A percentile compares a stretch with the other conserved stretches of the same genome.
Evolutionary conservation across 2,797 vertebrate species (phyloP).

Genomic region (Enteromius fasciolatus): DNA sequence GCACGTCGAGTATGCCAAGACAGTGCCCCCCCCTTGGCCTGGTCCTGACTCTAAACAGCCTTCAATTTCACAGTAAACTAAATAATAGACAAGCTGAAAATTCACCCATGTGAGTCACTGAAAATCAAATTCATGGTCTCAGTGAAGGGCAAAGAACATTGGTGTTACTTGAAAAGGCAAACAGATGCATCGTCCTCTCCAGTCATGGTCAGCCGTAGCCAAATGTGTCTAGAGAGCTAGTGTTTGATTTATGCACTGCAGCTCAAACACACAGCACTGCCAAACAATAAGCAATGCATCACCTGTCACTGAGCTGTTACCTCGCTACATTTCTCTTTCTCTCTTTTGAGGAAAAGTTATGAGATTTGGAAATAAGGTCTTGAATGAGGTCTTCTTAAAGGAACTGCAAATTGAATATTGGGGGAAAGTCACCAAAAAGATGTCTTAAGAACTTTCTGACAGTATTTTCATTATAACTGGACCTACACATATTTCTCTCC

Average conservation of each 20-base stretch:
- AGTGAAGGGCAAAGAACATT: constrained; percentile 15
- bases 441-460: too few relatives aligned
- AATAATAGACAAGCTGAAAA: constrained; percentile 12
- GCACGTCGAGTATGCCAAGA: too few relatives aligned
- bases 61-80: constrained; percentile 1
- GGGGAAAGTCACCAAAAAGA: not conserved
- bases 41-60: not conserved
- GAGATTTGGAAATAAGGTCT: not conserved
- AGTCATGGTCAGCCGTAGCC: constrained; percentile 79
- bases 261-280: constrained; percentile 73
- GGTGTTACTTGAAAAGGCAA: constrained; percentile 8
- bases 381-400: not conserved
- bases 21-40: too few relatives aligned
- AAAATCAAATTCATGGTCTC: not conserved
- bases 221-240: constrained; percentile 77
- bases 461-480: not conserved
- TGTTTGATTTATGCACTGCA: constrained; percentile 72
- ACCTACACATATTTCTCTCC: not conserved
- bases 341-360: constrained; percentile 3
- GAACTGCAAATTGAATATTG: not conserved
- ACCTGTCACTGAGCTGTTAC: constrained; percentile 52
- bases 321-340: not conserved
- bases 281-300: constrained; percentile 79
- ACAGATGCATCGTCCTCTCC: constrained; percentile 70
- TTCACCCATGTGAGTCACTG: not conserved